Conservation (phyloP, 2,888 invertebrate genomes). For the Buathra laborator region DNA sequence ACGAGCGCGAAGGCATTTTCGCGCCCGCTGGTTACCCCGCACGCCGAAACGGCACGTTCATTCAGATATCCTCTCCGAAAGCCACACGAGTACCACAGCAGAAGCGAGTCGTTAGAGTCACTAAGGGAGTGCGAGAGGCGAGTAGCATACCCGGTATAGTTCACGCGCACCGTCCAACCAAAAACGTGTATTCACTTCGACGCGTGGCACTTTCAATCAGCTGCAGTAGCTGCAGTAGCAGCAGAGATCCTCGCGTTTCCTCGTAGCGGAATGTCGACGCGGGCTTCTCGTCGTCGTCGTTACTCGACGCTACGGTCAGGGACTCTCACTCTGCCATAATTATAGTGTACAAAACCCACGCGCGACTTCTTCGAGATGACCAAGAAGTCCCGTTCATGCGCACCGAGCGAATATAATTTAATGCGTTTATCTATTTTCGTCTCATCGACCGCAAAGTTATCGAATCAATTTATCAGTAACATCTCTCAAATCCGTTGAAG, state of each 20-base stretch:
- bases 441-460: neutral
- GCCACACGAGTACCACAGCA: neutral
- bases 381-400: constrained; percentile 37
- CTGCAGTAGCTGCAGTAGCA: neutral
- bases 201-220: constrained; percentile 68
- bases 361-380: constrained; percentile 29
- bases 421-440: constrained; percentile 21
- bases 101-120: neutral
- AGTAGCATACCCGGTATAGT: constrained; percentile 26
- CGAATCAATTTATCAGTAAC: neutral
- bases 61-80: constrained; percentile 55
- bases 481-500: neutral
- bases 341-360: constrained; percentile 47
- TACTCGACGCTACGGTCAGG: constrained; percentile 60
- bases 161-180: constrained; percentile 50
- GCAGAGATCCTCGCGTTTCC: constrained; percentile 56
- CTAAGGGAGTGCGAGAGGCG: constrained; percentile 35
- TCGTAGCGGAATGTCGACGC: constrained; percentile 55
- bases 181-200: constrained; percentile 66
- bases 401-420: neutral
- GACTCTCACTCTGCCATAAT: constrained; percentile 49
- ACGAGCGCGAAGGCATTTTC: constrained; percentile 11
- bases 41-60: constrained; percentile 54
- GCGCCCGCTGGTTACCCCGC: constrained; percentile 30
- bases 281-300: constrained; percentile 27